Conservation (phyloP, 2,113 vertebrate genomes). For the Poeciliopsis occidentalis region DNA sequence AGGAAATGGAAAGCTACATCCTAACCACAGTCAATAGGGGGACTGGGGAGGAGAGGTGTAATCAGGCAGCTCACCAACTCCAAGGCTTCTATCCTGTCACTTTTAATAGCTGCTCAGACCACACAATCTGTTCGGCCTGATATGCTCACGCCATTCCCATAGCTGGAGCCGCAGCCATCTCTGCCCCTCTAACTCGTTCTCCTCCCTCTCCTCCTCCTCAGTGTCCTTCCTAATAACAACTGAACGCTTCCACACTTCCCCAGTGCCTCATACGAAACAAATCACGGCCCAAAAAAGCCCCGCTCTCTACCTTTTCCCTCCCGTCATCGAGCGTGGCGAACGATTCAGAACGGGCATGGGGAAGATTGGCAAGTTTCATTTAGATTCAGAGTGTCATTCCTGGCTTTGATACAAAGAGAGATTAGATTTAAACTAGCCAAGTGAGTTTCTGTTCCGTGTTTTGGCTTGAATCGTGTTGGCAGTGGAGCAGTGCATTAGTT, state of each 20-base stretch:
- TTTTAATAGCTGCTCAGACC: constrained; percentile 94
- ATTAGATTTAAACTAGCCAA: constrained; percentile 61
- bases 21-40: constrained; percentile 95
- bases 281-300: constrained; percentile 40
- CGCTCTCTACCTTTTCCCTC: constrained; percentile 28
- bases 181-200: constrained; percentile 46
- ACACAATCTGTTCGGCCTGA: constrained; percentile 89
- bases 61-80: constrained; percentile 90
- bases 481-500: constrained; percentile 17
- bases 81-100: constrained; percentile 90
- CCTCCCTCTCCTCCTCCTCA: constrained; percentile 72
- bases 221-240: constrained; percentile 87
- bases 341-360: constrained; percentile 38
- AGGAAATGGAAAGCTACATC: constrained; percentile 98
- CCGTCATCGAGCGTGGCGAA: constrained; percentile 13
- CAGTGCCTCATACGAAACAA: constrained; percentile 53
- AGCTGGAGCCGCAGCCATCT: constrained; percentile 74
- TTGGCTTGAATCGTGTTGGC: constrained; percentile 31
- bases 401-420: constrained; percentile 57
- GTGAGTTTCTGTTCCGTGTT: constrained; percentile 23
- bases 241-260: constrained; percentile 71
- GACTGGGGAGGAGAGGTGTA: constrained; percentile 86
- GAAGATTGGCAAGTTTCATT: constrained; percentile 65
- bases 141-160: constrained; percentile 83
- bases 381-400: constrained; percentile 47